A percentile compares a stretch with the other conserved stretches of the same genome.
phyloP scores from a whole-genome alignment of 2,797 vertebrate species.

The Tarsius wallacei region DNA sequence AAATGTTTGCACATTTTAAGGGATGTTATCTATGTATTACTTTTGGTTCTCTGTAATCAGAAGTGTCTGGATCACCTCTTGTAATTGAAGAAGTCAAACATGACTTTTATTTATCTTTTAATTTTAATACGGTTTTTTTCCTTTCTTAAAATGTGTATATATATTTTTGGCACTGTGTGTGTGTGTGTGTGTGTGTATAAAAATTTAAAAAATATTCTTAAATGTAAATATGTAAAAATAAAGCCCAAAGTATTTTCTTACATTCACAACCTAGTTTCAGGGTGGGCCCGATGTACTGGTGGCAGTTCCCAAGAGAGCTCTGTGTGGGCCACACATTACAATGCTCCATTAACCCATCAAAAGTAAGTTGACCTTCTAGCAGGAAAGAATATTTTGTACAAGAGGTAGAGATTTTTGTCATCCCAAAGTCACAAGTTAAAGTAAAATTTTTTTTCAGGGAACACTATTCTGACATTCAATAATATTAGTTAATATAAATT shows the following conservation, averaged over 20 bases:
- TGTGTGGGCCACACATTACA: slow-evolving; percentile 74
- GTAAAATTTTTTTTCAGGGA: slow-evolving; percentile 51
- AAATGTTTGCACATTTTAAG: too few relatives aligned
- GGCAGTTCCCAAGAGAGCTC: slow-evolving; percentile 36
- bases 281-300: slow-evolving; percentile 48
- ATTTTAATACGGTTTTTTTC: too few relatives aligned
- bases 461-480: slow-evolving; percentile 45
- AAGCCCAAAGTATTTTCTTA: background rate
- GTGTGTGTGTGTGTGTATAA: too few relatives aligned
- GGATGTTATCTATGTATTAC: too few relatives aligned
- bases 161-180: too few relatives aligned
- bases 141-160: too few relatives aligned
- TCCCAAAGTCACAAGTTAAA: slow-evolving; percentile 60
- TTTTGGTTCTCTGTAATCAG: too few relatives aligned
- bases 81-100: too few relatives aligned
- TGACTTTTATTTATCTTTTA: too few relatives aligned
- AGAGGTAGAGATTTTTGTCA: slow-evolving; percentile 54
- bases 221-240: background rate
- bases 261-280: slow-evolving; percentile 43
- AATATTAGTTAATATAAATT: slow-evolving; percentile 43
- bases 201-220: too few relatives aligned
- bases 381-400: slow-evolving; percentile 71
- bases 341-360: slow-evolving; percentile 81
- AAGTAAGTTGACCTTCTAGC: slow-evolving; percentile 69
- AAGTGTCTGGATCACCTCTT: too few relatives aligned